Evolutionary conservation across 2,888 invertebrate species (phyloP).

Genomic region (Stenodema calcarata): DNA sequence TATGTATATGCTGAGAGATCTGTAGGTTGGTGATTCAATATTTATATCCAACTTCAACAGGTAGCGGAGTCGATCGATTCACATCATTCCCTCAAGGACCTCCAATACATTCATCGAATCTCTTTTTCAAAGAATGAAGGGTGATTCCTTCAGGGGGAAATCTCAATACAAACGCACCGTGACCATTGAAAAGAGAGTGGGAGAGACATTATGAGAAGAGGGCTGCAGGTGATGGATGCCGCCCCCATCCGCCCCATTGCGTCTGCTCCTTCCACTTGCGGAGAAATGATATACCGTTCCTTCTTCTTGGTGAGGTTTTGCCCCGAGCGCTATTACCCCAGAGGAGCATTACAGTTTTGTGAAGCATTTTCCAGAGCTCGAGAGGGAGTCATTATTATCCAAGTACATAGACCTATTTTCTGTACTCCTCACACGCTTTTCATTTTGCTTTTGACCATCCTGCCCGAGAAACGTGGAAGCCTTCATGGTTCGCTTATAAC

Average conservation of each 20-base stretch:
- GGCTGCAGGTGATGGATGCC: background rate
- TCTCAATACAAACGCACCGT: background rate
- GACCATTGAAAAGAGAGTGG: background rate
- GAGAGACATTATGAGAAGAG: background rate
- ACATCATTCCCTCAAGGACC: background rate
- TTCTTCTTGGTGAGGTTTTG: background rate
- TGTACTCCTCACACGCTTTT: background rate
- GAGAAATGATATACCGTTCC: background rate
- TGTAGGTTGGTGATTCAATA: no score
- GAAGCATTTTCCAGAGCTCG: background rate
- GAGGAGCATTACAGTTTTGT: background rate
- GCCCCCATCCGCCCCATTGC: background rate
- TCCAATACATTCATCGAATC: background rate
- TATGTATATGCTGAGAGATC: no score
- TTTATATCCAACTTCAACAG: background rate
- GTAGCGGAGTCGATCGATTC: background rate
- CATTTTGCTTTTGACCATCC: background rate
- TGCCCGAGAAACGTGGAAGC: background rate
- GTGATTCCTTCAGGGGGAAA: background rate
- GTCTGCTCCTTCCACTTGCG: background rate
- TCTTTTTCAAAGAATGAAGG: background rate
- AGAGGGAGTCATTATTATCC: background rate
- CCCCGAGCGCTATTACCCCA: background rate
- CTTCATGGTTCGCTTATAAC: no score
- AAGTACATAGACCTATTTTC: background rate